Conservation (phyloP, 2,888 invertebrate genomes). For the Apodemia mormo region DNA sequence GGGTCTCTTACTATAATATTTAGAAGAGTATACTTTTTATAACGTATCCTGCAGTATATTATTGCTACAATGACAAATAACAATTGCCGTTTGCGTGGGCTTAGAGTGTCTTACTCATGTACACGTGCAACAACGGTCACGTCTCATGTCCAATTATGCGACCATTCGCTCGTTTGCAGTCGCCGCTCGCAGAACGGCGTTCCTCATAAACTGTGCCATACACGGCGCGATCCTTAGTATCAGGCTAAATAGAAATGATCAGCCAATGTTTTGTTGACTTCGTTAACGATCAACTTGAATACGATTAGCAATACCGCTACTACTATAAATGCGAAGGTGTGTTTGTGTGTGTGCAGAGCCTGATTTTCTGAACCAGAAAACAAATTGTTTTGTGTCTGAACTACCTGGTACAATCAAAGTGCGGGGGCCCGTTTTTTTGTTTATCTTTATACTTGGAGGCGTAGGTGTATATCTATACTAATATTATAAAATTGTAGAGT, state of each 20-base stretch:
- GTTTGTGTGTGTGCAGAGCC: too few species aligned
- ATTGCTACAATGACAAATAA: constrained; percentile 2
- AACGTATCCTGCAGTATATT: neutral
- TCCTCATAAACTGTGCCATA: constrained; percentile 18
- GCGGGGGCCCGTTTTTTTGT: too few species aligned
- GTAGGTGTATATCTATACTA: too few species aligned
- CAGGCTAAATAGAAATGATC: constrained; percentile 26
- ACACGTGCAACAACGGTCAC: constrained; percentile 51
- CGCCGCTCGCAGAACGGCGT: constrained; percentile 16
- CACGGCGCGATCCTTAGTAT: constrained; percentile 22
- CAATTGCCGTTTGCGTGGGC: constrained; percentile 24
- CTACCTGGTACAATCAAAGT: too few species aligned
- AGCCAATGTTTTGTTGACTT: constrained; percentile 3
- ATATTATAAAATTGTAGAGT: too few species aligned
- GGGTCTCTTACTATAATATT: too few species aligned
- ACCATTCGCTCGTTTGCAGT: constrained; percentile 30
- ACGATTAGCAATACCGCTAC: neutral
- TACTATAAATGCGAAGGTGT: neutral
- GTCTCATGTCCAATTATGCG: constrained; percentile 56
- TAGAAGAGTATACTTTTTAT: too few species aligned
- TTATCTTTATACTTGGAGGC: too few species aligned
- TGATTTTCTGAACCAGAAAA: too few species aligned
- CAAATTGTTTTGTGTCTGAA: too few species aligned
- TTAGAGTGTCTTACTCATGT: constrained; percentile 50
- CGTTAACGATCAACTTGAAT: neutral